Conservation (phyloP, 1,140 invertebrate species). For the Aphelenchoides besseyi region DNA sequence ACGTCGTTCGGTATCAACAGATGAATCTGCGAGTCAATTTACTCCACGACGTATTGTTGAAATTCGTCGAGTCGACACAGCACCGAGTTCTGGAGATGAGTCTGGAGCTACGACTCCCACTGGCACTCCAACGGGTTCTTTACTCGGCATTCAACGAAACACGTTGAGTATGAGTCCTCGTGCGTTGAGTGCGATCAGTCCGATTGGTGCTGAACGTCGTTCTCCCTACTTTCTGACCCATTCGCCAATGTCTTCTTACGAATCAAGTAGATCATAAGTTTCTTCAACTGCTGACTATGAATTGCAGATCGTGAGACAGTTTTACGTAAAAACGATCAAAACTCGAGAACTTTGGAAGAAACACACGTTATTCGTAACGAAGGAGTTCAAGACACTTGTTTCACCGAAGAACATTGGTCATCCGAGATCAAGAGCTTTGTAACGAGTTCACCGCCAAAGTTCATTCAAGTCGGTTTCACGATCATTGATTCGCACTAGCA, state of each 20-base stretch:
- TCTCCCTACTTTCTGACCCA: constrained; percentile 32
- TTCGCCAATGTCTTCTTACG: constrained; percentile 25
- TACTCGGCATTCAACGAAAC: not conserved
- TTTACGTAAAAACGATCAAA: constrained; percentile 29
- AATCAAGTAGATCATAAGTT: constrained; percentile 19
- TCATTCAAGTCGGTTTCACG: constrained; percentile 40
- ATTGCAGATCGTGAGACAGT: constrained; percentile 42
- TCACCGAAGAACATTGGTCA: constrained; percentile 59
- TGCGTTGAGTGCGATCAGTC: not conserved
- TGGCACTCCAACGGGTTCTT: not conserved
- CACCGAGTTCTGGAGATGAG: not conserved
- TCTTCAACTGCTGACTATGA: not conserved
- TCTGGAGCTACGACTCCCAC: constrained; percentile 6
- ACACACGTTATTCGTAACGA: constrained; percentile 51
- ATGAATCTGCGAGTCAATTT: no score
- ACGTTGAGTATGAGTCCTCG: constrained; percentile 4
- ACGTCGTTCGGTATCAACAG: no score
- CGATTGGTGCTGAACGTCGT: constrained; percentile 9
- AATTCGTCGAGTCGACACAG: constrained; percentile 11
- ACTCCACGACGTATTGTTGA: constrained; percentile 12
- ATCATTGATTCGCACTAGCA: constrained; percentile 2
- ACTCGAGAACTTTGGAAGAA: constrained; percentile 44
- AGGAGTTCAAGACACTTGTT: constrained; percentile 51
- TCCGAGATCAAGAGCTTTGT: constrained; percentile 60
- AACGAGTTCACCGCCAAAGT: constrained; percentile 52